Evolutionary conservation across 2,113 vertebrate species (phyloP), one percentile per base, ranked within the genome.

Genomic region (Genyomyrus donnyi): DNA sequence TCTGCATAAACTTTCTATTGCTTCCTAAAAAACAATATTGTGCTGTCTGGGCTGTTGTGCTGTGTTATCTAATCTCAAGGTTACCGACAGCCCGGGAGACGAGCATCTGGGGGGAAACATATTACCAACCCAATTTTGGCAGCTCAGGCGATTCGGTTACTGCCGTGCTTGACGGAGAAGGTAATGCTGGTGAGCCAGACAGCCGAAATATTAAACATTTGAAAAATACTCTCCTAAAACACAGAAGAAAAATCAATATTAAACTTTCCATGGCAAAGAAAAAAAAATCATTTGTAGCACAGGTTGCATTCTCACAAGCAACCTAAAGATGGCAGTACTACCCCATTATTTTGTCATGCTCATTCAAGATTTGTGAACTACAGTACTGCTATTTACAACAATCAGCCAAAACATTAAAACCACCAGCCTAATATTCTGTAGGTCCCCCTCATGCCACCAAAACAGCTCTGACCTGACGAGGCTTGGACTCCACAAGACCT

Each of bases 281-380:
- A 46, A 9, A 84, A 42, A 46, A 39, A 11, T 52, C 4, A 5
- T 56, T 53, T 35, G 13, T 17, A 86, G 46, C 2, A 86, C 39
- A 45, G 45, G 48, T 35, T 87, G 49, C 50, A 35, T 19, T 87
- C n/a, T 53, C 48, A 13, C 27, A 24, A 53, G 50, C 10, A 53
- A 86, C 70, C 92, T 89, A 48, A 89, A 92, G 92, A 77, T 91
- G 92, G 93, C 88, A 90, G 88, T 48, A 84, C 35, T 88, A n/a
- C 80, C n/a, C 87, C 62, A 85, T 46, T n/a, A 24, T 85, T 85
- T 46, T 85, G 46, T 11, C 5, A 9, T 13, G 13, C 74, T 80
- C 74, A 42, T 5, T 19, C 17, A 80, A 80, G 74, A 80, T 80
- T 19, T 80, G 35, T 80, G 42, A 48, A 45, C 42, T 48, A 45